These are phyloP conservation scores for Laspeyria flexula DNA, from an alignment of 2,888 invertebrate species.

Conservation along the genomic window DNA sequence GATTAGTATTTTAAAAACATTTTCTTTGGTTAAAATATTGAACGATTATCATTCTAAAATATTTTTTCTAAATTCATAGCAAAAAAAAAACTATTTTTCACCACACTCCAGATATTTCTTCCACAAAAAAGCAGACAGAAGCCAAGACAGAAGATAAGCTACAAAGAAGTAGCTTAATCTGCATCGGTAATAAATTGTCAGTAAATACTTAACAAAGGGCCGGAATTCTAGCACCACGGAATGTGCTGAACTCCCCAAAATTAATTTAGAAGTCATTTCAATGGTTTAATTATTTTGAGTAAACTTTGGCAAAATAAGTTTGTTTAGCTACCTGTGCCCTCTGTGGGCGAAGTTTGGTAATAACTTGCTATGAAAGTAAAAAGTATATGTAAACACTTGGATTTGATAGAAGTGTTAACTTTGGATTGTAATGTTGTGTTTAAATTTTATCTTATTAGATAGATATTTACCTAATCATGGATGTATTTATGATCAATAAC, in stretches of 20 bases:
- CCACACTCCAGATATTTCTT: no score
- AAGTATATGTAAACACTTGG: constrained; percentile 16
- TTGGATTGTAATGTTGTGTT: constrained; percentile 3
- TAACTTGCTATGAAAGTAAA: constrained; percentile 16
- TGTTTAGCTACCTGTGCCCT: constrained; percentile 34
- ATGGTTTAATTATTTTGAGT: constrained; percentile 47
- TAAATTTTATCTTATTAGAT: no score
- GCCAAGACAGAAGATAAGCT: neutral
- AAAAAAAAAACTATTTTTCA: no score
- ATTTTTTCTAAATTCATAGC: no score
- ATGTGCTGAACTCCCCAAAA: constrained; percentile 42
- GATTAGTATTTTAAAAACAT: no score
- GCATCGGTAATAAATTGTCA: neutral
- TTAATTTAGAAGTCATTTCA: constrained; percentile 57
- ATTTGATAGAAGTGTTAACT: constrained; percentile 10
- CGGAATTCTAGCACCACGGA: constrained; percentile 30
- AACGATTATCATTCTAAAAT: no score
- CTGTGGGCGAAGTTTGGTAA: constrained; percentile 18
- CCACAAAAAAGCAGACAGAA: no score
- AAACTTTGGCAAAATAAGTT: constrained; percentile 35
- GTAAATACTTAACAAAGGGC: constrained; percentile 18
- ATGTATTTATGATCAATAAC: no score
- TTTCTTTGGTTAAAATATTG: no score
- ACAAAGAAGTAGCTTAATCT: neutral
- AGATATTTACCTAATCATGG: no score